Evolutionary conservation across 2,113 vertebrate genomes (phyloP).

Genomic region (Athene cunicularia): DNA sequence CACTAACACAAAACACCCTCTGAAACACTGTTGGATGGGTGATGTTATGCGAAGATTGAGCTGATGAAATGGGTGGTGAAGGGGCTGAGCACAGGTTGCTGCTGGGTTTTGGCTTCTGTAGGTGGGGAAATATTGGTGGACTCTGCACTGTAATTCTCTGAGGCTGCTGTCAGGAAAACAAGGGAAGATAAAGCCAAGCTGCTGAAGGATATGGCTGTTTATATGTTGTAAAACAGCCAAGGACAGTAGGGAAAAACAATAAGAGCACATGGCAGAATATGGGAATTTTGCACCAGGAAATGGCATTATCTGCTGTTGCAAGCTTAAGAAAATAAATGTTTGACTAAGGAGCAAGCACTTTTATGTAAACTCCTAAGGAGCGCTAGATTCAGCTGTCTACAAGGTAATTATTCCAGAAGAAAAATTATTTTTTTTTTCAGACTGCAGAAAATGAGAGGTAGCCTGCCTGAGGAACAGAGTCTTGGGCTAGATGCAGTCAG

Average conservation of each 20-base stretch:
- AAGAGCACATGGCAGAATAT: neutral
- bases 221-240: neutral
- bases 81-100: neutral
- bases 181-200: neutral
- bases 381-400: neutral
- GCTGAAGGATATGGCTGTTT: neutral
- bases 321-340: neutral
- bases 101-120: neutral
- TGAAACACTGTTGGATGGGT: neutral
- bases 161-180: neutral
- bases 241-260: neutral
- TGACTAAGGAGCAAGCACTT: neutral
- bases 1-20: neutral
- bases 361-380: neutral
- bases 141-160: fast-evolving
- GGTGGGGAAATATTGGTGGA: neutral
- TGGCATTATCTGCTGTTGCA: neutral
- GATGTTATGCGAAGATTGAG: fast-evolving
- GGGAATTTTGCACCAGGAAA: neutral
- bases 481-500: neutral
- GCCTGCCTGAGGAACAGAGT: neutral
- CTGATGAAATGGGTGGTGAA: neutral
- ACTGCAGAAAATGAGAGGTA: neutral
- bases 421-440: neutral
- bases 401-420: neutral